These are phyloP conservation scores for Apamea epomidion DNA, from an alignment of 2,888 invertebrate species.

Conservation along the genomic window DNA sequence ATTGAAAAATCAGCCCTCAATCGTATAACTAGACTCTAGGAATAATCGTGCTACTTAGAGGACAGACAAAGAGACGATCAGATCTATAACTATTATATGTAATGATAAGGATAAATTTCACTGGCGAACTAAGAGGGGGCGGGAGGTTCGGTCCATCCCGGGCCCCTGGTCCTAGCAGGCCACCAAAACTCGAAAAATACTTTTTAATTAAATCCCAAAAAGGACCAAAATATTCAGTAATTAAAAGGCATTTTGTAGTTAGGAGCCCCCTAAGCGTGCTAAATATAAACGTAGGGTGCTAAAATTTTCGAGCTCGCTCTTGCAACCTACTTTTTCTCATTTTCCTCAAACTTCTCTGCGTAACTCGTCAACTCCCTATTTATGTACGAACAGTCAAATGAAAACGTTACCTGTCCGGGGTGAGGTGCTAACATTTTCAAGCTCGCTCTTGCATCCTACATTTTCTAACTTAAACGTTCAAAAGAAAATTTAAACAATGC, in stretches of 20 bases:
- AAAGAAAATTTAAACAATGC: neutral
- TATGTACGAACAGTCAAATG: neutral
- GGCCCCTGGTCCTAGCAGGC: too few relatives aligned
- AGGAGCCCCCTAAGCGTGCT: too few relatives aligned
- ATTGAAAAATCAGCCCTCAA: too few relatives aligned
- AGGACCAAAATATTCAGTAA: neutral
- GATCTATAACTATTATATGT: neutral
- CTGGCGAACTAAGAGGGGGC: neutral
- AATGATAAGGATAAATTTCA: neutral
- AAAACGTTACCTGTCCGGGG: neutral
- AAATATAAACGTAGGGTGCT: too few relatives aligned
- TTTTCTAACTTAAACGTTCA: neutral
- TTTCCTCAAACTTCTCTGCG: neutral
- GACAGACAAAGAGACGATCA: neutral
- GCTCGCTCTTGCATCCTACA: neutral
- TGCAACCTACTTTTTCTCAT: neutral
- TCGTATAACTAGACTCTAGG: neutral
- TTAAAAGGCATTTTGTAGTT: too few relatives aligned
- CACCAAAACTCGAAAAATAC: neutral
- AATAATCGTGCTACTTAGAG: neutral
- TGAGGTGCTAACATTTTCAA: neutral
- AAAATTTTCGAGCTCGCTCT: too few relatives aligned
- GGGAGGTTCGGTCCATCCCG: neutral
- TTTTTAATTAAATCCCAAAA: neutral
- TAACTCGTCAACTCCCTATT: neutral